phyloP scores from a whole-genome alignment of 2,113 vertebrate genomes.

The Nothobranchius furzeri region DNA sequence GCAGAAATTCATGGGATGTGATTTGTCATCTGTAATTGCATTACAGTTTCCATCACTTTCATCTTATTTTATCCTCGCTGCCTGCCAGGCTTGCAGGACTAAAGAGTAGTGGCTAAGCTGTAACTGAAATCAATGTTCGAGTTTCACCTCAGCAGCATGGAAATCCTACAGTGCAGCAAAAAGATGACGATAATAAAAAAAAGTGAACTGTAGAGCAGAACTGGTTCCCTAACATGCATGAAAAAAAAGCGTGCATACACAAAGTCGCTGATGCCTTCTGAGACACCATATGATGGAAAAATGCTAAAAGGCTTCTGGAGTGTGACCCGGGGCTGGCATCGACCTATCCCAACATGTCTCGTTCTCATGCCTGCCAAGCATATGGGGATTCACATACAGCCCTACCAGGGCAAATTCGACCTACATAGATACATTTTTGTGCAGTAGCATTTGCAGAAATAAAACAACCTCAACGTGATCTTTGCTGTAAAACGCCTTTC shows the following conservation, averaged over 20 bases:
- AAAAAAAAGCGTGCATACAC: background rate
- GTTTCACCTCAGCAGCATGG: conserved; percentile 36
- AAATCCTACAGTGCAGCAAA: conserved; percentile 23
- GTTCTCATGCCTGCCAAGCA: conserved; percentile 17
- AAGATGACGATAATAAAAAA: conserved; percentile 10
- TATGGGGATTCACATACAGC: conserved; percentile 21
- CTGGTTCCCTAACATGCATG: background rate
- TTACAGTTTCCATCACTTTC: conserved; percentile 68
- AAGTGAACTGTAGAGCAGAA: background rate
- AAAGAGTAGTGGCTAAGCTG: conserved; percentile 41
- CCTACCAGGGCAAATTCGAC: background rate
- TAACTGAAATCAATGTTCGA: conserved; percentile 59
- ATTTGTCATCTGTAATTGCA: conserved; percentile 65
- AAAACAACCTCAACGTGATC: background rate
- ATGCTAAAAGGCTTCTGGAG: conserved; percentile 54
- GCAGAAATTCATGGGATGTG: conserved; percentile 45
- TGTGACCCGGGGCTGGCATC: conserved; percentile 42
- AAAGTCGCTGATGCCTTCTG: conserved; percentile 20
- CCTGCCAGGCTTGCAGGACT: conserved; percentile 52
- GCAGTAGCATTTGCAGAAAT: background rate
- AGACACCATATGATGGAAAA: conserved; percentile 69
- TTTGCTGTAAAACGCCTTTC: background rate
- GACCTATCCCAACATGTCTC: conserved; percentile 40
- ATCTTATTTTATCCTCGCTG: conserved; percentile 58
- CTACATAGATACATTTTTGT: background rate